Evolutionary conservation across 2,797 vertebrate species (phyloP), one percentile per base, ranked within the genome.

Genomic region (Diplodus sargus): DNA sequence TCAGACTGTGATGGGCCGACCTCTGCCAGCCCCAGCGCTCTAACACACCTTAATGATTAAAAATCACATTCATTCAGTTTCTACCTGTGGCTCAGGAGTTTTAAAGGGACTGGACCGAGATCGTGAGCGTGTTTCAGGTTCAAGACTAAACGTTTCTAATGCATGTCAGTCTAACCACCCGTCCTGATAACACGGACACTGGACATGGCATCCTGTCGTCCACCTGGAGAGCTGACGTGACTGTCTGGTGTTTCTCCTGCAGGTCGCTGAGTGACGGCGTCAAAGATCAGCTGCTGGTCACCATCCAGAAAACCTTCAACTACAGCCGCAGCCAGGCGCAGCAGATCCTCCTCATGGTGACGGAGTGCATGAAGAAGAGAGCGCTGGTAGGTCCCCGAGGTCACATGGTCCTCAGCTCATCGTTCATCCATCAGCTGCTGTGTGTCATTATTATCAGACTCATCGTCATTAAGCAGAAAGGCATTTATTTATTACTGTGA

Each of bases 271-370:
- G 91, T 0, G 98, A 99, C 20, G 95, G 94, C 9, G 95, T 97
- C 70, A 95, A 94, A 87, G 98, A 99, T 68, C 97, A 99, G 80
- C 96, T 99, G 56, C 92, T 99, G 25, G 97, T 99, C 68, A 99
- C 97, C 85, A 97, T 99, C 81, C 98, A 99, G 95, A 99, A 99
- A 89, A 98, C 98, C 0, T 99, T 99, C 84, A 98, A 96, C 92
- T 98, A 97, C 92, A 96, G 89, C 87, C 96, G 96, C 84, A 95
- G 89, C 25, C 98, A 99, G 86, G 96, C 98, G 0, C 96, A 96
- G 76, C 98, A 99, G 89, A 94, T 99, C 70, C 95, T 97, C n/a
- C 74, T 96, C 34, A 95, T 99, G 92, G 94, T 98, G 57, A 96
- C 96, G 94, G 98, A 99, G 83, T 99, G 97, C 91, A 99, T 99